Base-by-base conservation (phyloP, 2,797 vertebrate species). In the Typhlichthys subterraneus region DNA sequence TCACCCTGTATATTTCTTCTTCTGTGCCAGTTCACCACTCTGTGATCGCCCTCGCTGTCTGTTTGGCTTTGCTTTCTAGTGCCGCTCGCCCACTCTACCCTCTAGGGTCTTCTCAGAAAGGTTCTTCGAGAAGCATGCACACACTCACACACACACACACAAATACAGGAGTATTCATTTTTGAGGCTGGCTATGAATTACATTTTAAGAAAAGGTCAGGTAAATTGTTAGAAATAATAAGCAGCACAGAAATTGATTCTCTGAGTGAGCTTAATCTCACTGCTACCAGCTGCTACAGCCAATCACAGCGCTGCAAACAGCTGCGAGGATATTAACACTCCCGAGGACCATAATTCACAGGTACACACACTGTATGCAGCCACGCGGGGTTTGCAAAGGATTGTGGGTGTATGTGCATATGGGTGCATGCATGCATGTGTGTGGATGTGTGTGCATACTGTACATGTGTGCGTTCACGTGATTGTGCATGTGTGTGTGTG, bases 11-110 rank as follows among this genome's bases (percentile, higher is more conserved):
- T 52, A 6, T 51, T 14, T 51, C 49, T 51, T 14, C n/a, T 5
- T 50, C 48, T 51, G 12, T 51, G 5, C n/a, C 33, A 38, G 33
- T 61, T 61, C 56, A 50, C 45, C 46, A 45, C 69, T 19, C 46
- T 17, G 8, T 29, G 12, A 9, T 71, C 29, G n/a, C n/a, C 38
- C 42, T 55, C 54, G 61, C 23, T 59, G 19, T 54, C 53, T 76
- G 59, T 82, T 81, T 58, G 61, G 13, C 82, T 70, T 66, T 57
- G 6, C 55, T 67, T 65, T 79, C 70, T 76, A 60, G 1, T 6
- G 60, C 79, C 71, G 55, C 60, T 54, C 63, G 61, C 62, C 68
- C 75, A 12, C 67, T 77, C 48, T 19, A 57, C 57, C 63, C n/a
- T 51, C 48, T 59, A 52, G 63, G 77, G 19, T 55, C 19, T 56